Conservation (phyloP, 2,113 vertebrate genomes). For the Anarhynchus alexandrinus region DNA sequence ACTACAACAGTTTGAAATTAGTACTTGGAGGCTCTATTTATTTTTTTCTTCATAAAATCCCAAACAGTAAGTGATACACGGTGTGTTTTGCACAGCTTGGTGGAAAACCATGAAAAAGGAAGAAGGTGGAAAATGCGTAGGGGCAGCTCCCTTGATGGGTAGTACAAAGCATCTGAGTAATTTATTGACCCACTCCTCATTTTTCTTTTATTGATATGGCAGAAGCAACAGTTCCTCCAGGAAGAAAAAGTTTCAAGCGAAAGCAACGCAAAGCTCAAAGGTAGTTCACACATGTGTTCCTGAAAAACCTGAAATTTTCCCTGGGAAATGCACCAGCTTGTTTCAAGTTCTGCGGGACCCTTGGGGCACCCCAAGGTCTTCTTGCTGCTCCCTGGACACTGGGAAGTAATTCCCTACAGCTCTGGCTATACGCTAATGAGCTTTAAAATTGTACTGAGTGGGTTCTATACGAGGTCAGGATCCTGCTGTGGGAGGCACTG, state of each 20-base stretch:
- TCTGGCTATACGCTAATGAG: not conserved
- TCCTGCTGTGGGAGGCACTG: not conserved
- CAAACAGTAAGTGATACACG: constrained; percentile 17
- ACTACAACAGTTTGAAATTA: constrained; percentile 72
- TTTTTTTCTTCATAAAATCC: not conserved
- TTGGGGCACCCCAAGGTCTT: fast-evolving
- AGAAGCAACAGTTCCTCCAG: not conserved
- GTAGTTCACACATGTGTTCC: not conserved
- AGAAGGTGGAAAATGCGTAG: not conserved
- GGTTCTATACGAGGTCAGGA: not conserved
- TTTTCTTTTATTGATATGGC: not conserved
- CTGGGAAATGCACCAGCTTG: not conserved
- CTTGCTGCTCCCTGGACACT: not conserved
- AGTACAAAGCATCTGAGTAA: not conserved
- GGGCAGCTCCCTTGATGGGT: not conserved
- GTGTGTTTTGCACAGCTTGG: constrained; percentile 33
- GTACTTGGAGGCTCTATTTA: constrained; percentile 30
- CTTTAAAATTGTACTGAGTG: not conserved
- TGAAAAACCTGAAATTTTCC: not conserved
- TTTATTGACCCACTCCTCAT: not conserved
- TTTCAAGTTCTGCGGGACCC: not conserved
- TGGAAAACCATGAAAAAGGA: constrained; percentile 21
- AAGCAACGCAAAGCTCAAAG: not conserved
- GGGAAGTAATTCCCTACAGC: not conserved
- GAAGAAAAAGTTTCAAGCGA: not conserved